Evolutionary conservation across 2,113 vertebrate species (phyloP).

Genomic region (Artemisiospiza belli): DNA sequence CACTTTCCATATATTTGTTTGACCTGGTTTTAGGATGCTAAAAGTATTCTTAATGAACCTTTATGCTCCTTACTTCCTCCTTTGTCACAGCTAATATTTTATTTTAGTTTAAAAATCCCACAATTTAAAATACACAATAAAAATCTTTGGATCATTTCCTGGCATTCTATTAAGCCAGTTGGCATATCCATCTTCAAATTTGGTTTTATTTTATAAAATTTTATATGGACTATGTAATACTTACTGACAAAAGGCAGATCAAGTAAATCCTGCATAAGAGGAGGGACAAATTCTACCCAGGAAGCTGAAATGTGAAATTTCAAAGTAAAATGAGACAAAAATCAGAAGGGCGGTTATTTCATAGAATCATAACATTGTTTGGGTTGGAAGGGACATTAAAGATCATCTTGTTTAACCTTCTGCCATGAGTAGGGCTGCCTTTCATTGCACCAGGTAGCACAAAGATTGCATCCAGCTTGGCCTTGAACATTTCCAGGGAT

Average conservation of each 20-base stretch:
- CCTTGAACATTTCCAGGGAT: too few species aligned
- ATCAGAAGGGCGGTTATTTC: not conserved
- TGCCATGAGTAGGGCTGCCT: too few species aligned
- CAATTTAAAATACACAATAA: not conserved
- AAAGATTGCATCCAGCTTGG: too few species aligned
- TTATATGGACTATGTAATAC: not conserved
- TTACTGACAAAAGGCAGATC: not conserved
- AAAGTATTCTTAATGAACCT: not conserved
- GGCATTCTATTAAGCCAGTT: not conserved
- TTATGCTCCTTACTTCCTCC: not conserved
- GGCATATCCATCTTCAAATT: not conserved
- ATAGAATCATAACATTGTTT: not conserved
- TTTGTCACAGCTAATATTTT: not conserved
- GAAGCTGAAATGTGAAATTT: not conserved
- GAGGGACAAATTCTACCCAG: not conserved
- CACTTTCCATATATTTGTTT: not conserved
- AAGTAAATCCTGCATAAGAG: not conserved
- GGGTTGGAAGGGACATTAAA: too few species aligned
- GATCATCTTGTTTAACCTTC: too few species aligned
- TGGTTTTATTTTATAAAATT: not conserved
- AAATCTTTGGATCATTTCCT: not conserved
- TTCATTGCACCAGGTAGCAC: too few species aligned
- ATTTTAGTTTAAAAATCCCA: not conserved
- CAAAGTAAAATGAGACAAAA: not conserved
- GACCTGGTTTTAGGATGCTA: not conserved